Evolutionary conservation across 2,797 vertebrate species (phyloP), one percentile per base, ranked within the genome.

Genomic region (Oryzias sinensis): DNA sequence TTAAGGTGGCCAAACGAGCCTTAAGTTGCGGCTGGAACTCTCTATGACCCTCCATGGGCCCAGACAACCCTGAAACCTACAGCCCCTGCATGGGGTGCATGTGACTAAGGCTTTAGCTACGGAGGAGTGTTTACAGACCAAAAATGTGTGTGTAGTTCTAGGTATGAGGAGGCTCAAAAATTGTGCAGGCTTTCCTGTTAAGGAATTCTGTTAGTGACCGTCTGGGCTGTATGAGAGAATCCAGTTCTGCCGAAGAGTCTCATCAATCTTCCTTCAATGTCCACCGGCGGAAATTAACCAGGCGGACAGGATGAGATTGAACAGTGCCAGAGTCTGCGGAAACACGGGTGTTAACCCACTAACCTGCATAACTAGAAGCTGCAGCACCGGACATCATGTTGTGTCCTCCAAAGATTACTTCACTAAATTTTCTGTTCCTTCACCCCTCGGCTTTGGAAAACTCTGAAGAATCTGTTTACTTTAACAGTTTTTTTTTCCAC

Each of bases 181-280:
- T 9, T 37, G 9, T 11, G 33, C 9, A 37, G 4, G 33, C 33
- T 4, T 37, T 9, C 33, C 33, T 11, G 33, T 37, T 37, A 37
- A 37, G 9, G 9, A 13, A 37, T 37, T 37, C 9, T 37, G 5
- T 29, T 33, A 15, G 55, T 48, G 65, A 48, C 45, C 11, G 14
- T 41, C 59, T 45, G 33, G 18, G 49, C 59, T 45, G 49, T 52
- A 47, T 49, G 71, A 71, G 62, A 65, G 79, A 62, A 79, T 65
- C 70, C 48, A 50, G 62, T 46, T 17, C 61, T 49, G 18, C 17
- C 79, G 62, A 82, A 76, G 72, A 86, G 64, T 53, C 25, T 33
- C 65, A 82, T 88, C 79, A 77, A 72, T 84, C 80, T 69, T 59
- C 50, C 20, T 15, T 43, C 67, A 41, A 17, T 73, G 48, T 51